These are phyloP conservation scores for Holacanthus passer DNA, from an alignment of 2,113 vertebrate genomes.

Conservation along the genomic window DNA sequence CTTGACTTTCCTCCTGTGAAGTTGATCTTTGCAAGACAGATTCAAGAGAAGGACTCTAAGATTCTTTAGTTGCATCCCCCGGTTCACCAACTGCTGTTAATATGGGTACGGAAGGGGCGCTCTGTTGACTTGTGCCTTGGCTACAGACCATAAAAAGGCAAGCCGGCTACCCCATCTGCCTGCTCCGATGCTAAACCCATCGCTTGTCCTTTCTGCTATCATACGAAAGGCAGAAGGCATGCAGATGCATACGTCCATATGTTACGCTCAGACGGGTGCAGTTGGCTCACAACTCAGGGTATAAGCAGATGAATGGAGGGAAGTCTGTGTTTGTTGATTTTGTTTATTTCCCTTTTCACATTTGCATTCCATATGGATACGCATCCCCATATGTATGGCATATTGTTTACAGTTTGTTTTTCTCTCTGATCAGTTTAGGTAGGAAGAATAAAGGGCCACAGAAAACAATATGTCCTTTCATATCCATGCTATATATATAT, in stretches of 20 bases:
- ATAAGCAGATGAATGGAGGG: conserved; percentile 23
- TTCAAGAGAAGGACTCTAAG: conserved; percentile 19
- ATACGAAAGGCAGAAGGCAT: conserved; percentile 49
- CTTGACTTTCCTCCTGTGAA: conserved; percentile 36
- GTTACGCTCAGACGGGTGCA: conserved; percentile 41
- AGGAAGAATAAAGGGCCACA: neutral
- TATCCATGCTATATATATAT: neutral
- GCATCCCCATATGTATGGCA: conserved; percentile 11
- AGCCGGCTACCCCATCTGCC: conserved; percentile 69
- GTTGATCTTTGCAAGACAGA: neutral
- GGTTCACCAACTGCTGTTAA: conserved; percentile 24
- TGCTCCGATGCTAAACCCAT: conserved; percentile 52
- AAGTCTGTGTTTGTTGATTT: conserved; percentile 24
- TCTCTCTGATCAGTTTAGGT: conserved; percentile 12
- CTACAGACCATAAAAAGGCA: conserved; percentile 64
- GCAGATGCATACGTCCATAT: conserved; percentile 68
- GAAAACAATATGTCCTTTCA: neutral
- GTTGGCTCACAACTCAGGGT: conserved; percentile 25
- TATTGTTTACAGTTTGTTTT: conserved; percentile 13
- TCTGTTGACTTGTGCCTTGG: conserved; percentile 53
- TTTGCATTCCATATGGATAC: conserved; percentile 31
- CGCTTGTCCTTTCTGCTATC: conserved; percentile 61
- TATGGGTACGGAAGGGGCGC: conserved; percentile 9
- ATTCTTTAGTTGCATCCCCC: neutral
- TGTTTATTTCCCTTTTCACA: neutral